phyloP scores from a whole-genome alignment of 2,797 vertebrate genomes.

The Sebastes glaucus region DNA sequence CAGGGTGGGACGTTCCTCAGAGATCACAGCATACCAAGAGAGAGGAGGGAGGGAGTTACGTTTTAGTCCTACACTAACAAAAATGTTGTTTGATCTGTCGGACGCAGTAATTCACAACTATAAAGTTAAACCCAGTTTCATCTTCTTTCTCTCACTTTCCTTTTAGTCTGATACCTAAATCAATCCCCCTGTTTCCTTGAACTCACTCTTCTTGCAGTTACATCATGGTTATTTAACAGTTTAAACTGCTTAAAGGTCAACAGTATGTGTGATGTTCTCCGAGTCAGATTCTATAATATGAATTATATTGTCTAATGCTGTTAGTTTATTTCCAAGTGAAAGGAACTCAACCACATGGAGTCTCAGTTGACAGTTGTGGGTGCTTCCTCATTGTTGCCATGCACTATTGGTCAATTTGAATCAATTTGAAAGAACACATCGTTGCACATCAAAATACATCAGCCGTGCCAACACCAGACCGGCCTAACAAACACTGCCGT shows the following conservation, averaged over 20 bases:
- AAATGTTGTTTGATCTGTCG: conserved; percentile 68
- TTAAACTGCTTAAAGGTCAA: neutral
- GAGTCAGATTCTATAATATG: neutral
- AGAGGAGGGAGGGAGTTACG: conserved; percentile 48
- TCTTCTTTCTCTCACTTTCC: conserved; percentile 44
- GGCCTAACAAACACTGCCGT: conserved; percentile 66
- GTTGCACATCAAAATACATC: conserved; percentile 52
- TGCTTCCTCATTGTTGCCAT: conserved; percentile 28
- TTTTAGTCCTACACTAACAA: conserved; percentile 61
- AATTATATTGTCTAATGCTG: neutral
- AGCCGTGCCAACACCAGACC: conserved; percentile 61
- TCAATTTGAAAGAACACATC: conserved; percentile 62
- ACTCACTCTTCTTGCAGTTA: neutral
- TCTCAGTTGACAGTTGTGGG: conserved; percentile 23
- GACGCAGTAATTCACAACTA: conserved; percentile 62
- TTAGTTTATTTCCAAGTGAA: conserved; percentile 9
- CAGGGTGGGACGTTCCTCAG: conserved; percentile 43
- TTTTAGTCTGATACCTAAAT: conserved; percentile 53
- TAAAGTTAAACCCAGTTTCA: conserved; percentile 62
- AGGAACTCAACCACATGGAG: neutral
- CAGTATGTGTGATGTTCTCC: neutral
- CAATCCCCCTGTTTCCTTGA: conserved; percentile 42
- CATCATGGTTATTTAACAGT: neutral
- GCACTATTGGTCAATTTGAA: conserved; percentile 73
- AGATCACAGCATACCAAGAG: conserved; percentile 51